These are phyloP conservation scores for Hyphantria cunea DNA, from an alignment of 1,140 invertebrate species.

Conservation along the genomic window DNA sequence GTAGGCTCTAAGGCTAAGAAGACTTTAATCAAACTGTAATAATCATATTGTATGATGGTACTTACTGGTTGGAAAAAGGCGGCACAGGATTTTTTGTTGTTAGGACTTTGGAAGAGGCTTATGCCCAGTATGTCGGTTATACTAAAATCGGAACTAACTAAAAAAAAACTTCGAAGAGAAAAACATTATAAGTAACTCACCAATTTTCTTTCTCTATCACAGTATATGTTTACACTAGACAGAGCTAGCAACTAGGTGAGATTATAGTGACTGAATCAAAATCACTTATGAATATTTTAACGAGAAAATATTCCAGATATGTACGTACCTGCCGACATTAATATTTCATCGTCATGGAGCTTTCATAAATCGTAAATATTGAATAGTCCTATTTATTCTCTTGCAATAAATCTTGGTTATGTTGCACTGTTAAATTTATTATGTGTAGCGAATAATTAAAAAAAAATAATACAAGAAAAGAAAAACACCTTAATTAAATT, in stretches of 20 bases:
- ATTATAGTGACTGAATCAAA: neutral
- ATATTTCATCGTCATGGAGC: conserved; percentile 8
- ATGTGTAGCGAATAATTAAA: neutral
- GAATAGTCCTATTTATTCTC: conserved; percentile 6
- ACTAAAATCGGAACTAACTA: no score
- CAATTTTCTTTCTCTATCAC: neutral
- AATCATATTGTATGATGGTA: no score
- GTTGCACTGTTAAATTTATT: conserved; percentile 5
- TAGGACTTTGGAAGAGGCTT: no score
- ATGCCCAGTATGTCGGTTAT: no score
- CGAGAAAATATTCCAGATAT: conserved; percentile 1
- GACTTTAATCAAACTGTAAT: no score
- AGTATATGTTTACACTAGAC: neutral
- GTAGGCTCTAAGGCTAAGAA: no score
- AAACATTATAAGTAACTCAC: no score
- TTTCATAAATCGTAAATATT: conserved; percentile 18
- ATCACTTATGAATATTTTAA: conserved; percentile 24
- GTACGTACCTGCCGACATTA: neutral
- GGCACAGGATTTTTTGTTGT: no score
- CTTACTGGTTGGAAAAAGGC: no score
- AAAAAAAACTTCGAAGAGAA: no score
- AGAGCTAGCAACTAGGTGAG: neutral
- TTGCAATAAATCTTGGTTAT: conserved; percentile 9
- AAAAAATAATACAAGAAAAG: no score
- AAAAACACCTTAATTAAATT: no score